phyloP scores from a whole-genome alignment of 2,888 invertebrate species.

The Actias luna region DNA sequence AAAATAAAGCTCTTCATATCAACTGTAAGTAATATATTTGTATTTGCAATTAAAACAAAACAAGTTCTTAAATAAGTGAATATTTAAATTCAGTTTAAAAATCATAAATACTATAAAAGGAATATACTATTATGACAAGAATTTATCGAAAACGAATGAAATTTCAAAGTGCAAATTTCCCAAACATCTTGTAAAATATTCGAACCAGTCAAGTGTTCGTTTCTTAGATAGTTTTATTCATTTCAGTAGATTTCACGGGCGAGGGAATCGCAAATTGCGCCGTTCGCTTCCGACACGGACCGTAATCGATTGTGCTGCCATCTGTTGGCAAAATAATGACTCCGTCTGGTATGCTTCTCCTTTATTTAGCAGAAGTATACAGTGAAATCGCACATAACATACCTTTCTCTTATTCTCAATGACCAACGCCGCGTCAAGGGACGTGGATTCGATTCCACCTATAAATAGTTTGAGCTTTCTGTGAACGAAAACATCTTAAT shows the following conservation, averaged over 20 bases:
- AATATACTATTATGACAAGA: no score
- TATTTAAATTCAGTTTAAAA: no score
- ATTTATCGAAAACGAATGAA: background rate
- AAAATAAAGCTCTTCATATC: no score
- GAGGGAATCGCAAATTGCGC: constrained; percentile 74
- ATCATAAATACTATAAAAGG: no score
- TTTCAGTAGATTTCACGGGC: constrained; percentile 78
- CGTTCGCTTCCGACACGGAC: constrained; percentile 59
- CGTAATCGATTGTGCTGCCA: constrained; percentile 78
- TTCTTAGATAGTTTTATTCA: constrained; percentile 77
- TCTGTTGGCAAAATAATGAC: constrained; percentile 79
- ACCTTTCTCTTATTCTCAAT: background rate
- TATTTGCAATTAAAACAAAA: no score
- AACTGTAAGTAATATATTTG: no score
- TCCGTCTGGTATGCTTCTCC: constrained; percentile 70
- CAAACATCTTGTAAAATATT: constrained; percentile 14
- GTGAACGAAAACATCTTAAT: no score
- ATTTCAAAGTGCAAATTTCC: constrained; percentile 4
- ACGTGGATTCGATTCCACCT: no score
- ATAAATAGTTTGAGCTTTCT: no score
- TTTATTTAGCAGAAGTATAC: constrained; percentile 53
- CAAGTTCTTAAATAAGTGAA: no score
- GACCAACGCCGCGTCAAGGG: no score
- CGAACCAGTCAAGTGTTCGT: constrained; percentile 56
- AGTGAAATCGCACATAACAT: constrained; percentile 28